phyloP scores from a whole-genome alignment of 2,888 invertebrate genomes.

The Aleiodes testaceus region DNA sequence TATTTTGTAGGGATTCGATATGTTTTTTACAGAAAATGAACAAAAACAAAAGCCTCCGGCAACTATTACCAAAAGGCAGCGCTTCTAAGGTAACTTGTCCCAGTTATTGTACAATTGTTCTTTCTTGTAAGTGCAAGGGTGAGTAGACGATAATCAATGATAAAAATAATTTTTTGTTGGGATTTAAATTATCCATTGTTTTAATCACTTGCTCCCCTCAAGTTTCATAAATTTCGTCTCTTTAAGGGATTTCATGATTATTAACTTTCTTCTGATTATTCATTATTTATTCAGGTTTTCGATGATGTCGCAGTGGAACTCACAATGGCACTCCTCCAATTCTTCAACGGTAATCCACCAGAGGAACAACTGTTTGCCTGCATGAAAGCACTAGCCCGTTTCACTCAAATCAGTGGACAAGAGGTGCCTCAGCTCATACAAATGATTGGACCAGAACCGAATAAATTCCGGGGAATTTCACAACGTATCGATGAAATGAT shows the following conservation, averaged over 20 bases:
- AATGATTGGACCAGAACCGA: conserved; percentile 92
- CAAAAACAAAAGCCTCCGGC: conserved; percentile 78
- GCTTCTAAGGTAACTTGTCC: conserved; percentile 77
- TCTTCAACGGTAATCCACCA: conserved; percentile 84
- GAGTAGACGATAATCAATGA: conserved; percentile 35
- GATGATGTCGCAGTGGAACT: conserved; percentile 95
- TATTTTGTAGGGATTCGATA: conserved; percentile 68
- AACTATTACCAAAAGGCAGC: conserved; percentile 79
- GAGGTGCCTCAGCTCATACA: conserved; percentile 92
- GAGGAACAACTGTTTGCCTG: conserved; percentile 88
- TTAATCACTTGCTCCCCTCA: not conserved
- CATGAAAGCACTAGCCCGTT: conserved; percentile 83
- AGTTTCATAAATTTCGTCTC: not conserved
- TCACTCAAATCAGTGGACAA: conserved; percentile 83
- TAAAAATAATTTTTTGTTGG: conserved; percentile 8
- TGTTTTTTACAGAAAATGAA: conserved; percentile 79
- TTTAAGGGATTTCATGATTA: not conserved
- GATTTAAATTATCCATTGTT: not conserved
- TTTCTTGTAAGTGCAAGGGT: conserved; percentile 8
- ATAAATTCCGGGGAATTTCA: conserved; percentile 86
- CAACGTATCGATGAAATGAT: conserved; percentile 87
- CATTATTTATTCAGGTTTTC: conserved; percentile 81
- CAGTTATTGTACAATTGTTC: conserved; percentile 46
- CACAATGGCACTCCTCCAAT: conserved; percentile 92
- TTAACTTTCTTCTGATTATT: conserved; percentile 23